Evolutionary conservation across 2,797 vertebrate genomes (phyloP), one percentile per base, ranked within the genome.

Genomic region (Onychomys arenicola): DNA sequence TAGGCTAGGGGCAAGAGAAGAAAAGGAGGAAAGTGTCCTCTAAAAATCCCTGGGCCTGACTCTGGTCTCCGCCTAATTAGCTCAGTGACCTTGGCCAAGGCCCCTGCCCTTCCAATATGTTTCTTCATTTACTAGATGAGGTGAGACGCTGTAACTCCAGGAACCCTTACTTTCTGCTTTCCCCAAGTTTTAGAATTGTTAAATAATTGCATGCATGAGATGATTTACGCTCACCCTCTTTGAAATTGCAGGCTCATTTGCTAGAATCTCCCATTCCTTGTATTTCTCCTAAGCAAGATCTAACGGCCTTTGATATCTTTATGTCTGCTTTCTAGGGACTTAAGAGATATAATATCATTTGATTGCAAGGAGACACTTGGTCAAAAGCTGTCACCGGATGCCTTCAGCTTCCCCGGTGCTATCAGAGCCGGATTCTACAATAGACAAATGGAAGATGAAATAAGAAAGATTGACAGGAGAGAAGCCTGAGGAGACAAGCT

Each of bases 231-330:
- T 75, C 77, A 46, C 90, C 52, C 37, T 78, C 84, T 97, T 93
- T 97, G 95, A 98, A 97, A 97, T 85, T 90, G 94, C 32, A 23
- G 87, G 77, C 75, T 93, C 91, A 96, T 97, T 97, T 97, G 94
- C 91, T 83, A 76, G 55, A 52, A 83, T 96, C 89, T 95, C 49
- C 17, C 52, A 63, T 52, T 96, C 63, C 40, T 40, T 81, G 1
- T 88, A 83, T 96, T 97, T 97, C 90, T 96, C 73, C 90, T 95
- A 96, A 95, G 65, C 86, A 93, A 95, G 95, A 96, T 98, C 95
- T 88, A 93, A 93, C 25, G 55, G 90, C 73, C 93, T 97, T 97
- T 97, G 97, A 94, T 97, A 96, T 83, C 67, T 27, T 92, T 89
- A 77, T 90, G 81, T 88, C 95, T 97, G n/a, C 83, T 93, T 97